Percentiles rank a stretch among this genome's conserved stretches.
phyloP scores from a whole-genome alignment of 2,113 vertebrate genomes.

The Rhinoderma darwinii region DNA sequence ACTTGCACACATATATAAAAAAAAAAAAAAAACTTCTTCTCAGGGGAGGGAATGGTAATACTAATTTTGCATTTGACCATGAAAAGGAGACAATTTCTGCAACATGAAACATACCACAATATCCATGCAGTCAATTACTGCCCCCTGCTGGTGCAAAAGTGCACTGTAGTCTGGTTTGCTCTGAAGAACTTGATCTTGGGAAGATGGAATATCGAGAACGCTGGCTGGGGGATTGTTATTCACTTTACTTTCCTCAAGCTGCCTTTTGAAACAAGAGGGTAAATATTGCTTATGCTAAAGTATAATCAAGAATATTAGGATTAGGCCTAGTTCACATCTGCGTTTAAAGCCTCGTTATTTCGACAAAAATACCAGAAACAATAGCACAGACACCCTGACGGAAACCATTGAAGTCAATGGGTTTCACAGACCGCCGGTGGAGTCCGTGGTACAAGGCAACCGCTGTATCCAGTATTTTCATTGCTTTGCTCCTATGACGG shows the following conservation, averaged over 20 bases:
- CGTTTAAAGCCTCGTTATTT: no score
- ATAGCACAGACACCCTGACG: no score
- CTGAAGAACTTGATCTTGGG: constrained; percentile 67
- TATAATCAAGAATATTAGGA: no score
- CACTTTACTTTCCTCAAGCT: constrained; percentile 54
- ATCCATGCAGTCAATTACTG: constrained; percentile 66
- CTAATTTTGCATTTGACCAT: not conserved
- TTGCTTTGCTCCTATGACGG: no score
- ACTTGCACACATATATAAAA: no score
- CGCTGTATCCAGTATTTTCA: no score
- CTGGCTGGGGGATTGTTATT: constrained; percentile 13
- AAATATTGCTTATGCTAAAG: not conserved
- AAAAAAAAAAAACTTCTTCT: not conserved
- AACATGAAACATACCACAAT: constrained; percentile 67
- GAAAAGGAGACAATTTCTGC: not conserved
- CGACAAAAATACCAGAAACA: no score
- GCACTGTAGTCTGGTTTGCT: constrained; percentile 71
- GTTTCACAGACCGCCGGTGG: no score
- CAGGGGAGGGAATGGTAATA: not conserved
- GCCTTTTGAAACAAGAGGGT: constrained; percentile 62
- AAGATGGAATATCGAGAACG: constrained; percentile 29
- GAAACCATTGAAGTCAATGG: no score
- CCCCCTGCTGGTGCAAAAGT: constrained; percentile 66
- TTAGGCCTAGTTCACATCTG: no score
- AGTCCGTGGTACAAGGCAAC: no score